Conservation (phyloP, 2,113 vertebrate species). For the Lethenteron reissneri region DNA sequence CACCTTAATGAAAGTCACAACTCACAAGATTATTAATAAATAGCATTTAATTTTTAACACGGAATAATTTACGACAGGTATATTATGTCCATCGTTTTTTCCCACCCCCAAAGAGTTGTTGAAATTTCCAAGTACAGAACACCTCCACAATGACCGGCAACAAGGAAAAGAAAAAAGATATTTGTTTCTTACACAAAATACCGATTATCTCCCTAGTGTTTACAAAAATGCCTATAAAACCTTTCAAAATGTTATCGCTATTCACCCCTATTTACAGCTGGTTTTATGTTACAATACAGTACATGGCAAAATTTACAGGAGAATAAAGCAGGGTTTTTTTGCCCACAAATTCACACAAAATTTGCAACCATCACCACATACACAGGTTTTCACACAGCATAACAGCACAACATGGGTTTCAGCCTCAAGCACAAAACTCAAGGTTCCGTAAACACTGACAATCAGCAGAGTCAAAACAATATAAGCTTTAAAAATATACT, state of each 20-base stretch:
- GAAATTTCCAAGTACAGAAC: conserved; percentile 30
- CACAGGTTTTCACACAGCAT: conserved; percentile 9
- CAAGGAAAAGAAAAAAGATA: conserved; percentile 45
- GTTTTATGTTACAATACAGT: conserved; percentile 59
- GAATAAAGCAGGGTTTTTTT: conserved; percentile 37
- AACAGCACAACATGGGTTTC: conserved; percentile 2
- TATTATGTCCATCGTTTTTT: conserved; percentile 58
- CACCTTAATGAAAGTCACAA: no score
- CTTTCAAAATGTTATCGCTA: conserved; percentile 71
- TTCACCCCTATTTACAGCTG: conserved; percentile 67
- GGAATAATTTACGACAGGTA: conserved; percentile 99
- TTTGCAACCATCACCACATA: conserved; percentile 11
- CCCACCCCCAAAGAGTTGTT: conserved; percentile 21
- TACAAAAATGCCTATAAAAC: conserved; percentile 90
- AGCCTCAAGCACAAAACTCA: not conserved
- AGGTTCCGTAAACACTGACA: not conserved
- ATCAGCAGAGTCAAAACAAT: not conserved
- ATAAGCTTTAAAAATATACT: not conserved
- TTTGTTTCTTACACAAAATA: conserved; percentile 84
- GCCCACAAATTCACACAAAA: conserved; percentile 13
- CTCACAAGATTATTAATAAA: no score
- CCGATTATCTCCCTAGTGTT: conserved; percentile 58
- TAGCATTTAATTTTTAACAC: conserved; percentile 75
- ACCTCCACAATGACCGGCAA: conserved; percentile 40
- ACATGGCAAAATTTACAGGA: conserved; percentile 67